phyloP scores from a whole-genome alignment of 2,888 invertebrate genomes.

The Anarsia innoxiella region DNA sequence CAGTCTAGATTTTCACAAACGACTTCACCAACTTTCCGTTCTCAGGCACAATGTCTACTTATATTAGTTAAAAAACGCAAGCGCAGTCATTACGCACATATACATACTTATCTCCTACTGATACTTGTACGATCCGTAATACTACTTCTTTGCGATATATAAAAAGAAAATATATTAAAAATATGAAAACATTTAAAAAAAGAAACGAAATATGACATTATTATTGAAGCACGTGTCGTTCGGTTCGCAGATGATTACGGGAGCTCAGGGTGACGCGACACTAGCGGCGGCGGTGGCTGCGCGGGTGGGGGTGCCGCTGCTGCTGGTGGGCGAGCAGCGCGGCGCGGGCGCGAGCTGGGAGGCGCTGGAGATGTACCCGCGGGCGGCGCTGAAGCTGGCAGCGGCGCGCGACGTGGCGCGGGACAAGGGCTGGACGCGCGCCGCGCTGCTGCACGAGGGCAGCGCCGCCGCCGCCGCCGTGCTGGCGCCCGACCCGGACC shows the following conservation, averaged over 20 bases:
- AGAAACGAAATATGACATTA: background rate
- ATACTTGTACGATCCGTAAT: too few species aligned
- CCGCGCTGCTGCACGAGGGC: slow-evolving; percentile 50
- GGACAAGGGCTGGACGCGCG: slow-evolving; percentile 44
- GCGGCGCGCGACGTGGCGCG: slow-evolving; percentile 3
- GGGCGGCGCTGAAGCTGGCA: slow-evolving; percentile 37
- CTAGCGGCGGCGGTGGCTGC: slow-evolving; percentile 42
- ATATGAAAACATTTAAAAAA: background rate
- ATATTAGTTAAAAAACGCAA: too few species aligned
- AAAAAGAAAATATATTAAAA: too few species aligned
- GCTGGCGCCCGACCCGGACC: slow-evolving; percentile 21
- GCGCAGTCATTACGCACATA: too few species aligned
- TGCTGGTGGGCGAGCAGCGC: slow-evolving; percentile 24
- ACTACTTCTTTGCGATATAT: too few species aligned
- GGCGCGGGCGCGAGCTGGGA: slow-evolving; percentile 28
- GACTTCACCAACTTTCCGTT: too few species aligned
- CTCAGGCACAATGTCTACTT: too few species aligned
- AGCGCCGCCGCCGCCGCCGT: slow-evolving; percentile 14
- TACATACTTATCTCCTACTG: too few species aligned
- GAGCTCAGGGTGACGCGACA: slow-evolving; percentile 20
- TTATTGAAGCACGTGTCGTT: slow-evolving; percentile 6
- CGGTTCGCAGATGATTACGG: slow-evolving; percentile 23
- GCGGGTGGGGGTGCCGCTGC: slow-evolving; percentile 43
- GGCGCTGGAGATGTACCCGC: slow-evolving; percentile 44
- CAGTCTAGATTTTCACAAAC: too few species aligned